Base-by-base conservation (phyloP, 2,888 invertebrate species). In the Cephalotes varians region DNA sequence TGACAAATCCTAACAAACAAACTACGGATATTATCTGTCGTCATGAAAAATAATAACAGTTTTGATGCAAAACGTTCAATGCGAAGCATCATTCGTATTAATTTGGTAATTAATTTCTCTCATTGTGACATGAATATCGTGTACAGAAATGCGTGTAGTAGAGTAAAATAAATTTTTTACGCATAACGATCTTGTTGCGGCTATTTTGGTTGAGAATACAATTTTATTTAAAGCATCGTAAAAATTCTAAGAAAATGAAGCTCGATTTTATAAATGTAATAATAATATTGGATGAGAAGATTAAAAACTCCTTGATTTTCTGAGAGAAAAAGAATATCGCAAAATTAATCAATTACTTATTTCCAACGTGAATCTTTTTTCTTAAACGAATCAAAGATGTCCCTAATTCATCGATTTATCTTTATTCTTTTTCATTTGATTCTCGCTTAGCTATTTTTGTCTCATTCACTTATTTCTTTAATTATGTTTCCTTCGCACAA, bases 11-110 rank as follows among this genome's bases (percentile, higher is more conserved):
- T 74, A 58, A 44, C 76, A 71, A 58, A 71, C 72, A 54, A n/a
- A n/a, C n/a, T n/a, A 28, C 65, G 44, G 65, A 12, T 69, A 67
- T n/a, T 69, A 62, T 47, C 47, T 73, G 54, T 56, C 65, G 62
- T 72, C 40, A 72, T 73, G 58, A 49, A 86, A 62, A 86, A 74
- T 62, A 74, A 72, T 79, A 64, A 60, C 31, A 34, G 72, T 58
- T 34, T 56, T 34, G 74, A 54, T 69, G 62, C 60, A 47, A 86
- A 76, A 74, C 5, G 34, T 25, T 25, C 40, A 21, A 21, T n/a
- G 21, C 62, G 37, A 37, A 21, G 21, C 25, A 25, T 25, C 25
- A 9, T 40, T 25, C 3, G 64, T 28, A 18, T 18, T 9, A 44
- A 64, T 64, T 64, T 28, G 9, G 18, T 2, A 25, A 64, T 64